phyloP scores from a whole-genome alignment of 1,140 invertebrate species.

The Aphelenchoides besseyi region DNA sequence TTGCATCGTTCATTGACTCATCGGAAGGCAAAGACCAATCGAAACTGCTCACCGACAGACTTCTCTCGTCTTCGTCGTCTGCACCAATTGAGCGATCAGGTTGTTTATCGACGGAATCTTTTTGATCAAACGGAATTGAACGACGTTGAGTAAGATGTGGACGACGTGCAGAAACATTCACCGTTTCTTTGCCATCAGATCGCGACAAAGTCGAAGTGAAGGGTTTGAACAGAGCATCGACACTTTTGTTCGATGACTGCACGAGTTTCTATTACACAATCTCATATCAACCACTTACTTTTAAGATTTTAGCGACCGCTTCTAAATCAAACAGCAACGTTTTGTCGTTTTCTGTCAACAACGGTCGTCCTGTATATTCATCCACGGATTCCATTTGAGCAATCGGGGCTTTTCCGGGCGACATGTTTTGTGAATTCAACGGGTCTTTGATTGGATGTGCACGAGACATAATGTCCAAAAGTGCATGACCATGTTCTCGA shows the following conservation, averaged over 20 bases:
- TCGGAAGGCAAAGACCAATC: conserved; percentile 6
- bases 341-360: conserved; percentile 36
- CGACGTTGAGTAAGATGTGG: conserved; percentile 22
- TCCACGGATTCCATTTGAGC: conserved; percentile 53
- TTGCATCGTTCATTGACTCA: background rate
- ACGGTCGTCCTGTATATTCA: conserved; percentile 33
- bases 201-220: conserved; percentile 22
- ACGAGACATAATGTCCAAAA: conserved; percentile 35
- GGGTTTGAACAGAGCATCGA: conserved; percentile 20
- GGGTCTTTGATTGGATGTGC: conserved; percentile 12
- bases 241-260: conserved; percentile 46
- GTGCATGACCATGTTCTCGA: conserved; percentile 34
- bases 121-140: conserved; percentile 25
- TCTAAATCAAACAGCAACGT: conserved; percentile 36
- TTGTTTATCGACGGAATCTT: background rate
- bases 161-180: conserved; percentile 22
- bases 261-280: conserved; percentile 21
- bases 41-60: conserved; percentile 10
- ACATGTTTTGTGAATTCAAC: background rate
- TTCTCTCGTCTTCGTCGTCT: conserved; percentile 15
- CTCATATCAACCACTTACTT: conserved; percentile 28
- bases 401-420: conserved; percentile 39
- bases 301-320: conserved; percentile 43
- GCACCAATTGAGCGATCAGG: background rate
- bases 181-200: background rate